Evolutionary conservation across 2,113 vertebrate species (phyloP).

Genomic region (Pachyramphus minor): DNA sequence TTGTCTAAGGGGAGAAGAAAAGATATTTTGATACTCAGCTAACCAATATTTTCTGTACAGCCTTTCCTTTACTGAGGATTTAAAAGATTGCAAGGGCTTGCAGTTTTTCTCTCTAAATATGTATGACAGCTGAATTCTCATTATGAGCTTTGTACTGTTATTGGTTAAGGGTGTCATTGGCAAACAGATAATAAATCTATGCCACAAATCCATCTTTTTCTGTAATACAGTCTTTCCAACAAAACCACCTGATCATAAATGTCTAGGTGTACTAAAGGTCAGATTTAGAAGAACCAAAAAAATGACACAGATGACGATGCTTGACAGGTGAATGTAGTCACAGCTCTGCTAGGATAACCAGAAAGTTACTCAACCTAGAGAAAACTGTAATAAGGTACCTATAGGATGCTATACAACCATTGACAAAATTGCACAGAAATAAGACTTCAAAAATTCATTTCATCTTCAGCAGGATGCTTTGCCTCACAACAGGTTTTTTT

Average conservation of each 20-base stretch:
- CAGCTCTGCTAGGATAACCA: not conserved
- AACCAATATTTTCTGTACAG: not conserved
- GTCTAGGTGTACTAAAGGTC: not conserved
- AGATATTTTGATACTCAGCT: not conserved
- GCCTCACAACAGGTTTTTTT: not conserved
- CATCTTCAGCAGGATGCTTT: not conserved
- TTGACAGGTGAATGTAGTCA: not conserved
- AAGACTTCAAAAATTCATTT: not conserved
- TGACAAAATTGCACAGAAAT: not conserved
- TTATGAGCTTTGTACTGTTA: not conserved
- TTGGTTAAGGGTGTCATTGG: not conserved
- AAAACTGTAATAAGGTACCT: not conserved
- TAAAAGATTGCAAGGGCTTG: not conserved
- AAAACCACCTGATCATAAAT: not conserved
- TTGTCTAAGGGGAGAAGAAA: not conserved
- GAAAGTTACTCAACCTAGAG: not conserved
- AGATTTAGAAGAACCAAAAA: not conserved
- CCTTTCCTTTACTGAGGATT: not conserved
- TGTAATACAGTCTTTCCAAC: not conserved
- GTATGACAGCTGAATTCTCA: not conserved
- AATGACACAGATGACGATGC: not conserved
- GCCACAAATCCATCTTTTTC: not conserved
- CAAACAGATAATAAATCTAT: not conserved
- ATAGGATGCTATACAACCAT: not conserved
- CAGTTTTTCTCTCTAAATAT: not conserved